Base-by-base conservation (phyloP, 2,797 vertebrate genomes). In the Nannoperca australis region DNA sequence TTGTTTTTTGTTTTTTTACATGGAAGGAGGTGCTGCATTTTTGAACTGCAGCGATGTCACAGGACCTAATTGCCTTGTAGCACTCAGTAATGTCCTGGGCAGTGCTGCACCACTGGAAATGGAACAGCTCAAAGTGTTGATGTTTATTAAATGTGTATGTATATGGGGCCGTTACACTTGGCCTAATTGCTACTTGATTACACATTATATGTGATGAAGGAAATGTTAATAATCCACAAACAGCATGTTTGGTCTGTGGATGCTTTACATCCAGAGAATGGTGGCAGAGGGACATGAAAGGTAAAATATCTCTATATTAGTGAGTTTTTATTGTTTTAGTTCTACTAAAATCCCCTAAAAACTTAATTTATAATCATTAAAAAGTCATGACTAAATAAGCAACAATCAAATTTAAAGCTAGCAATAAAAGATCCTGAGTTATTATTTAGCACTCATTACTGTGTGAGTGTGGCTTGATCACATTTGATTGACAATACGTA, bases 91-190 rank as follows among this genome's bases (percentile, higher is more conserved):
- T 14, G 75, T 34, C 49, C 10, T 10, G n/a, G 59, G 47, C 49
- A 58, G 50, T 55, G 47, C 45, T 76, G 61, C 61, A 63, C 42
- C 59, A 18, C 20, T 38, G 56, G 34, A 76, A 79, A 63, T 55
- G 7, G 40, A 85, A 70, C 62, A 54, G 66, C 36, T 67, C 55
- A 79, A 69, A 73, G 66, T 78, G 30, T 32, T 71, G 45, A 58
- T 27, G 32, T 65, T 74, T 32, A 56, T 77, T 56, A 72, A 79
- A 84, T 54, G 72, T 83, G 61, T 38, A 69, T 71, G 51, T 47
- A 14, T 61, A 68, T 59, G 24, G 47, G 20, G 51, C 50, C 38
- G 15, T 24, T 67, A 17, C n/a, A 70, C 60, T 61, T 49, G 7
- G 50, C 53, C 55, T 45, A 34, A 20, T 40, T 79, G 32, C 54